A percentile compares a stretch with the other conserved stretches of the same genome.
Evolutionary conservation across 2,888 invertebrate species (phyloP).

Genomic region (Ditula angustiorana): DNA sequence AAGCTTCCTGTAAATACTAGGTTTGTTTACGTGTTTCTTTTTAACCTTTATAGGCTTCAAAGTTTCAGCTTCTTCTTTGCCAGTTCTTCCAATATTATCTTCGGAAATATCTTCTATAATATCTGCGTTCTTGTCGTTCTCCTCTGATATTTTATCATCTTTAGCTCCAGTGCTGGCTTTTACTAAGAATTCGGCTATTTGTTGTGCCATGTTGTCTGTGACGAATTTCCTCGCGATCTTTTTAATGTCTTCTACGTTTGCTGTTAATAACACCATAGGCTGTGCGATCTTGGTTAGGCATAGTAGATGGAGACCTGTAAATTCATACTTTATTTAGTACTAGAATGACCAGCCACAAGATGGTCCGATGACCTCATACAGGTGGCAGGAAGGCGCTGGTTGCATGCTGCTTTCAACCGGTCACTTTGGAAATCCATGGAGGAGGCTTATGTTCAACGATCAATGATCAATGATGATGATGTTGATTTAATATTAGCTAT

Average conservation of each 20-base stretch:
- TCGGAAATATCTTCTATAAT: conserved; percentile 9
- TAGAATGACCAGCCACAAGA: neutral
- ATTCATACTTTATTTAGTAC: no score
- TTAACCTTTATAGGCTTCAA: no score
- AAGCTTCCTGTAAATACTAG: neutral
- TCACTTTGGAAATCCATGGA: no score
- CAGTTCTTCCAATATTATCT: neutral
- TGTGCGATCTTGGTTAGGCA: conserved; percentile 48
- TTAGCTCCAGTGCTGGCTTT: conserved; percentile 43
- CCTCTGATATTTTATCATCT: conserved; percentile 42
- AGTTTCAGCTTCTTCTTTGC: conserved; percentile 24
- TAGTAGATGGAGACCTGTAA: conserved; percentile 58
- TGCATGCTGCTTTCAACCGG: no score
- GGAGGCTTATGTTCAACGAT: no score
- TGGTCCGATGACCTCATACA: no score
- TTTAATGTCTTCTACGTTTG: conserved; percentile 65
- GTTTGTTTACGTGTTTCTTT: neutral
- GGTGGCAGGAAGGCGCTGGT: no score
- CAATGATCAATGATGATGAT: no score
- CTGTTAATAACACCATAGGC: conserved; percentile 61
- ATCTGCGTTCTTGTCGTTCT: conserved; percentile 46
- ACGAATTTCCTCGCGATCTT: conserved; percentile 64
- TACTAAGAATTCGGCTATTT: conserved; percentile 54
- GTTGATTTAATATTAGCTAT: no score
- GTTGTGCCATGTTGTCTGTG: conserved; percentile 57